Percentiles rank a stretch among this genome's conserved stretches.
phyloP scores from a whole-genome alignment of 2,113 vertebrate species.

The Percina caprodes region DNA sequence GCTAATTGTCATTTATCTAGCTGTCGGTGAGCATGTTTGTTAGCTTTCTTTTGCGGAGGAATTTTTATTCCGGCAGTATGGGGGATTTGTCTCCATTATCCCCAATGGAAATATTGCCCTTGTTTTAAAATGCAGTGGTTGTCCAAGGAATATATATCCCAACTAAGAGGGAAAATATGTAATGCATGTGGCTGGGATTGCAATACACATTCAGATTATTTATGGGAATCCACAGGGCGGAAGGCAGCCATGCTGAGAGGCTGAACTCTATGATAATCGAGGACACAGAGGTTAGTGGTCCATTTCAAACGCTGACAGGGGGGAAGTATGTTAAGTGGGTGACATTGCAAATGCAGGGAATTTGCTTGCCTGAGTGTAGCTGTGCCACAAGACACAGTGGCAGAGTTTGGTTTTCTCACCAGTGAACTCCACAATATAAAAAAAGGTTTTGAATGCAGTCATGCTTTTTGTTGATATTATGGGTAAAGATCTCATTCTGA shows the following conservation, averaged over 20 bases:
- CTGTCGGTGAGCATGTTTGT: background rate
- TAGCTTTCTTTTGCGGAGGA: background rate
- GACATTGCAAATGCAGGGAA: conserved; percentile 76
- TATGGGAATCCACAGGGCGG: conserved; percentile 43
- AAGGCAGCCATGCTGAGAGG: conserved; percentile 42
- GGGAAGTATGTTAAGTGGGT: conserved; percentile 77
- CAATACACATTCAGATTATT: conserved; percentile 56
- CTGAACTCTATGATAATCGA: conserved; percentile 62
- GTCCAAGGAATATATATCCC: conserved; percentile 26
- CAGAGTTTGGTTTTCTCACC: conserved; percentile 41
- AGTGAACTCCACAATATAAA: conserved; percentile 2
- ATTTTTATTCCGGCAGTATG: background rate
- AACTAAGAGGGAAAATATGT: conserved; percentile 30
- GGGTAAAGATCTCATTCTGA: background rate
- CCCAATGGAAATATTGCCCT: conserved; percentile 18
- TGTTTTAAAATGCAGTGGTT: background rate
- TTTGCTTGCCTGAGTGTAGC: conserved; percentile 69
- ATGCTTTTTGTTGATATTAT: conserved; percentile 6
- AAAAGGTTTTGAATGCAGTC: background rate
- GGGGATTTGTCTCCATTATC: background rate
- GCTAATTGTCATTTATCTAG: background rate
- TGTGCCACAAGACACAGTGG: conserved; percentile 63
- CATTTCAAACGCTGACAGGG: conserved; percentile 70
- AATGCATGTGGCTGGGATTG: conserved; percentile 26
- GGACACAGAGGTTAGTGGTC: conserved; percentile 62